Base-by-base conservation (phyloP, 2,113 vertebrate species). In the Notothenia coriiceps region DNA sequence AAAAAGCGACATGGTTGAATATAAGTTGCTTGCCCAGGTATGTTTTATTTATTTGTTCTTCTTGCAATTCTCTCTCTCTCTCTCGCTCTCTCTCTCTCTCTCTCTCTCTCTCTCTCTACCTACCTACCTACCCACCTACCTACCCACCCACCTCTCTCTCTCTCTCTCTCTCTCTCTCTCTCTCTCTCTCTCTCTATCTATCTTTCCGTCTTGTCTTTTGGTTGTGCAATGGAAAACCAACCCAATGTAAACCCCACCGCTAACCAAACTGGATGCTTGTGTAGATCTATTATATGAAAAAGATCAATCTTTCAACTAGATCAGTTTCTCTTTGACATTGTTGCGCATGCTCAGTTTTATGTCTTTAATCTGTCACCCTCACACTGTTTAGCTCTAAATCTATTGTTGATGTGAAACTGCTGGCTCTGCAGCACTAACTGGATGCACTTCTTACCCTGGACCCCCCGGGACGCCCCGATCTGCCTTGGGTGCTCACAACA, bases 401-500 rank as follows among this genome's bases (percentile, higher is more conserved):
- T 59, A 6, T 55, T 69, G 60, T 33, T 52, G 56, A 40, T 55
- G 20, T 82, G 10, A 78, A 89, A 82, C 61, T 57, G 60, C 77
- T 20, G 62, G 56, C 61, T 77, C 60, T 55, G 80, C 63, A 72
- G 70, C 60, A 55, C 64, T 29, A 43, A 47, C 56, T 54, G 63
- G 33, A 66, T 84, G 73, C 60, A 72, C 60, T n/a, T 74, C 55
- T 52, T 54, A 18, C 40, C 43, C 76, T n/a, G 66, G 25, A 55
- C 6, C 63, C 64, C 81, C 44, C 25, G 66, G 55, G 59, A 74
- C 43, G 44, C 59, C 17, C 22, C 47, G 55, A 79, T 68, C 67
- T 52, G 75, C 74, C 74, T 61, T 22, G 22, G 74, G 79, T 75
- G 62, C 47, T 72, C 63, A 79, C 61, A 65, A 74, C 69, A 78